Percentiles rank a stretch among this genome's conserved stretches.
Evolutionary conservation across 2,797 vertebrate genomes (phyloP).

Genomic region (Alca torda): DNA sequence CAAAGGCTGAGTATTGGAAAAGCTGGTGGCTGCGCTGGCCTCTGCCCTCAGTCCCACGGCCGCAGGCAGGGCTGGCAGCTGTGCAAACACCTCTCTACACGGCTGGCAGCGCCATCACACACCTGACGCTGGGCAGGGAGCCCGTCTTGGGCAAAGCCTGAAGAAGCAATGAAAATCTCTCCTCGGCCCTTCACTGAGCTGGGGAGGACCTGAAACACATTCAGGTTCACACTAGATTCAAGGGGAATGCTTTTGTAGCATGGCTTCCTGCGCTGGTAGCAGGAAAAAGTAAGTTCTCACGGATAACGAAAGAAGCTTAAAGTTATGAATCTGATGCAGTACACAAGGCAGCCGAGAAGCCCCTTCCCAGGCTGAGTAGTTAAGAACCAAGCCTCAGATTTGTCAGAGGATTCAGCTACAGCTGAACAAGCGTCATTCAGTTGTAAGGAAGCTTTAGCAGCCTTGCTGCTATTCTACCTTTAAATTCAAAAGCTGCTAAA

Average conservation of each 20-base stretch:
- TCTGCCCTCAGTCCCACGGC: neutral
- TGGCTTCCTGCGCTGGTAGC: neutral
- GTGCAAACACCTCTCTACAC: accelerated
- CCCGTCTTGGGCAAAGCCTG: neutral
- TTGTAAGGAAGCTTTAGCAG: neutral
- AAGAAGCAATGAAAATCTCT: neutral
- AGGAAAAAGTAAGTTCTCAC: neutral
- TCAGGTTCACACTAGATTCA: neutral
- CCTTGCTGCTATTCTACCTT: neutral
- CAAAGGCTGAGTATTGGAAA: too few species aligned
- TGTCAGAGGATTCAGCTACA: neutral
- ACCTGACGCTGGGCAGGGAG: neutral
- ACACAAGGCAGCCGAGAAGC: neutral
- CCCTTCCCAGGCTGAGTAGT: neutral
- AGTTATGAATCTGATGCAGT: neutral
- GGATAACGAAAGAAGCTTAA: neutral
- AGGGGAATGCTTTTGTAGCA: neutral
- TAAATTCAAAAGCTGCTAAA: neutral
- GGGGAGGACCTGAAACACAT: neutral
- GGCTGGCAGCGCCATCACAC: neutral
- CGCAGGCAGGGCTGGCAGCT: accelerated
- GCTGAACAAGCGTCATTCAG: neutral
- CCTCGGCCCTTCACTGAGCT: neutral
- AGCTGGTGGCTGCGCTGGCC: neutral
- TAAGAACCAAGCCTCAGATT: neutral